A percentile compares a stretch with the other conserved stretches of the same genome.
Conservation (phyloP, 2,113 vertebrate species). For the Calidris pygmaea region DNA sequence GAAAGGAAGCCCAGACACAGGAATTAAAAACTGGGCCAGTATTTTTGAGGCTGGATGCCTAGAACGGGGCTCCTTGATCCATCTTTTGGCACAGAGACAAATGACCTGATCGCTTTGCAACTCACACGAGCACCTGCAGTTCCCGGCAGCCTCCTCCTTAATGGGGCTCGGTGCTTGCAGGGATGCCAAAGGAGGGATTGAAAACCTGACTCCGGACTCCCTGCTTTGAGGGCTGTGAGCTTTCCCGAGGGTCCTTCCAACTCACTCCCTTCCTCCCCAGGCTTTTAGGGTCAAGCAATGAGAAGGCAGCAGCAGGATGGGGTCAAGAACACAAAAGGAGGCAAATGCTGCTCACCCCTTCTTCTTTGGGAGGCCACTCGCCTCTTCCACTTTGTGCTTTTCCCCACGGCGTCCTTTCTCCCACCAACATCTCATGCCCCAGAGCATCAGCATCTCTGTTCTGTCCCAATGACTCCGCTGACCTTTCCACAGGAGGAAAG, state of each 20-base stretch:
- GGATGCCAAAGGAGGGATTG: not conserved
- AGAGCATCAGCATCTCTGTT: not conserved
- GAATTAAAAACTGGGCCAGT: not conserved
- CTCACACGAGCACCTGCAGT: fast-evolving
- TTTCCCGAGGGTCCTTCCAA: not conserved
- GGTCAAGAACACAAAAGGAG: not conserved
- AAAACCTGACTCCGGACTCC: not conserved
- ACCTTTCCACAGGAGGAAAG: not conserved
- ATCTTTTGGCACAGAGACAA: not conserved
- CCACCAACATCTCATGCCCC: not conserved
- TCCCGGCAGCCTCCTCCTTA: not conserved
- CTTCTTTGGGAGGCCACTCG: not conserved
- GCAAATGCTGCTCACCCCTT: not conserved
- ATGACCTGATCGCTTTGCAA: not conserved
- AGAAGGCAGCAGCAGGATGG: not conserved
- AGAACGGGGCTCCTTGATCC: not conserved
- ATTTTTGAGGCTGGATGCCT: not conserved
- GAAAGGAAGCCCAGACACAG: not conserved
- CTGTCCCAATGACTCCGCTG: not conserved
- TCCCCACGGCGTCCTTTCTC: not conserved
- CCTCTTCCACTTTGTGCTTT: not conserved
- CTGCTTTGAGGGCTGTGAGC: not conserved
- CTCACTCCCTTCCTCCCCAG: not conserved
- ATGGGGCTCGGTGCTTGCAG: fast-evolving
- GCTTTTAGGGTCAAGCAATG: not conserved